These are phyloP conservation scores for Drosophila teissieri DNA, from an alignment of 1,140 invertebrate genomes.

Conservation along the genomic window DNA sequence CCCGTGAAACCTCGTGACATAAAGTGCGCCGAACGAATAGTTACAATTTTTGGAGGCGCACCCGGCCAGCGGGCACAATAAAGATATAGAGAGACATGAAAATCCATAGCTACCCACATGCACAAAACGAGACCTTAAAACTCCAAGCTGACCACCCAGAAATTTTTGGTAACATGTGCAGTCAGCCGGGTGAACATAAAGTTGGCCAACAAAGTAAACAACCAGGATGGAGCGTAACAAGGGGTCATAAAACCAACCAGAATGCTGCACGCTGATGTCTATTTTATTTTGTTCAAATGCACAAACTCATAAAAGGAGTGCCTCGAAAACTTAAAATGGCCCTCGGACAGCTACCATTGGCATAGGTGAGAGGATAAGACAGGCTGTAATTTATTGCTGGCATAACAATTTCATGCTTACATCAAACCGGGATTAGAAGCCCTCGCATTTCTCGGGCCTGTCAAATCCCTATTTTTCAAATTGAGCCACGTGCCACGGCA, in stretches of 20 bases:
- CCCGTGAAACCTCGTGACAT: conserved; percentile 35
- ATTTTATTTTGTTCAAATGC: conserved; percentile 19
- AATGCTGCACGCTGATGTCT: conserved; percentile 15
- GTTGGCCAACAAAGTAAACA: conserved; percentile 65
- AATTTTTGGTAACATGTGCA: conserved; percentile 44
- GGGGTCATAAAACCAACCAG: conserved; percentile 51
- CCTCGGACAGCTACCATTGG: not conserved
- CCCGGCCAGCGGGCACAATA: conserved; percentile 22
- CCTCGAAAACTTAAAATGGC: conserved; percentile 19
- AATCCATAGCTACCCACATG: conserved; percentile 43
- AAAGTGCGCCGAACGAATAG: conserved; percentile 65
- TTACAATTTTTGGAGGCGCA: conserved; percentile 34
- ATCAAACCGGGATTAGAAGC: conserved; percentile 17
- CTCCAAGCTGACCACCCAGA: conserved; percentile 64
- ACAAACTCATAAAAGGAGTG: conserved; percentile 34
- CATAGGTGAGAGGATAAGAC: not conserved
- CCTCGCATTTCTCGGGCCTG: not conserved
- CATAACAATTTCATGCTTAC: conserved; percentile 34
- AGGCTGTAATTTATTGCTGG: conserved; percentile 33
- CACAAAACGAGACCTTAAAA: conserved; percentile 68
- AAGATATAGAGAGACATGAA: conserved; percentile 18
- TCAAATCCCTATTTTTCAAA: conserved; percentile 35
- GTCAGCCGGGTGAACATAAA: conserved; percentile 65
- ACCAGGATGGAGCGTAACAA: conserved; percentile 38
- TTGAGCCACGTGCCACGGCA: conserved; percentile 13